A percentile compares a stretch with the other conserved stretches of the same genome.
Evolutionary conservation across 2,113 vertebrate genomes (phyloP).

Genomic region (Lichenostomus cassidix): DNA sequence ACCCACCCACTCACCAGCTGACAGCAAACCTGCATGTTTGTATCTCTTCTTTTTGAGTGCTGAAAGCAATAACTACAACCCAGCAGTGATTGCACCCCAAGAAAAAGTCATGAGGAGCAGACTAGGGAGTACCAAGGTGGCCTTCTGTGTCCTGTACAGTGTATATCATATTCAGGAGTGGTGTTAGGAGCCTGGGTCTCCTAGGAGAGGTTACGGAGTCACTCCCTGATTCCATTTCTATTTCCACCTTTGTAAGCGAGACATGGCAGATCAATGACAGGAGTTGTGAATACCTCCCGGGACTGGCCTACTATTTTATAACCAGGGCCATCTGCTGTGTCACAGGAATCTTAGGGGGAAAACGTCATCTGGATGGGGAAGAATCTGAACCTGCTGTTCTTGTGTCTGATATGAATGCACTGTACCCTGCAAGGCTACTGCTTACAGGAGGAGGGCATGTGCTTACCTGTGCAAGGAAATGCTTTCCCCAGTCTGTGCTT

Average conservation of each 20-base stretch:
- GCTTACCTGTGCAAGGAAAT: not conserved
- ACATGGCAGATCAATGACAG: fast-evolving
- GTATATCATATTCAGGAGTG: not conserved
- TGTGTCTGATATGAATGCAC: not conserved
- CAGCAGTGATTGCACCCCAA: not conserved
- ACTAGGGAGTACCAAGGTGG: not conserved
- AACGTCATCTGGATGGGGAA: not conserved
- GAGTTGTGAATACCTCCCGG: not conserved
- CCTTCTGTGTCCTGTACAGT: fast-evolving
- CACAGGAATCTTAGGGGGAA: not conserved
- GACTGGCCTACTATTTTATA: not conserved
- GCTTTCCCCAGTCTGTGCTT: not conserved
- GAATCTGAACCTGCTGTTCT: not conserved
- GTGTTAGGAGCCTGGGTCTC: not conserved
- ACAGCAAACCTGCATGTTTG: not conserved
- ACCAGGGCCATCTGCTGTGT: not conserved
- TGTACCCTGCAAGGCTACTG: not conserved
- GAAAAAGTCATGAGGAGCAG: not conserved
- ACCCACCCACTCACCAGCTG: not conserved
- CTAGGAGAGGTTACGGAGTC: not conserved
- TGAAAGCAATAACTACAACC: not conserved
- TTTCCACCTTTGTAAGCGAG: not conserved
- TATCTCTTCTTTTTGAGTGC: not conserved
- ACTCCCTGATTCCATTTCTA: not conserved
- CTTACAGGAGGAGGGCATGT: not conserved